Percentiles rank a stretch among this genome's conserved stretches.
Evolutionary conservation across 2,888 invertebrate species (phyloP).

Genomic region (Chalcis sispes): DNA sequence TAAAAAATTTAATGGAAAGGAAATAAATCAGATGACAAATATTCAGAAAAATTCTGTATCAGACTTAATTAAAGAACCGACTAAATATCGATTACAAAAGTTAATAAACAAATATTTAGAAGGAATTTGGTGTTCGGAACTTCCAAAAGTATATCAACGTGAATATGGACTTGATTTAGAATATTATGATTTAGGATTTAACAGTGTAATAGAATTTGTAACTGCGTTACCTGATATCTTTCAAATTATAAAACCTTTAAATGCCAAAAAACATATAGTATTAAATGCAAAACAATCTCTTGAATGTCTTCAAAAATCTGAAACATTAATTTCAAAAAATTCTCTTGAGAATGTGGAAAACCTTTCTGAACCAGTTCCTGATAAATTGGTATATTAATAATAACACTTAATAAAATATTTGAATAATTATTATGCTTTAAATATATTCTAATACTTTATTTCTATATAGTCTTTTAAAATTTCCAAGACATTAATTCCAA

Average conservation of each 20-base stretch:
- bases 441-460: neutral
- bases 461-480: slow-evolving; percentile 59
- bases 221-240: slow-evolving; percentile 44
- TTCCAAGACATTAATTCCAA: slow-evolving; percentile 62
- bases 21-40: too few species aligned
- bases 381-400: slow-evolving; percentile 26
- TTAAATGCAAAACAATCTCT: slow-evolving; percentile 20
- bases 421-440: slow-evolving; percentile 5
- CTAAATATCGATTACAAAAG: slow-evolving; percentile 62
- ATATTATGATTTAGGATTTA: slow-evolving; percentile 69
- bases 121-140: slow-evolving; percentile 70
- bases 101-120: slow-evolving; percentile 66
- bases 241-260: slow-evolving; percentile 3
- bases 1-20: neutral
- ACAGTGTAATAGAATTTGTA: slow-evolving; percentile 46
- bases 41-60: neutral
- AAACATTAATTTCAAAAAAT: neutral
- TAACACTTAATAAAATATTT: slow-evolving; percentile 4
- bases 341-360: neutral
- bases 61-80: slow-evolving; percentile 59
- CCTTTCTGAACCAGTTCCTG: neutral
- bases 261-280: slow-evolving; percentile 25
- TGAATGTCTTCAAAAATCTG: neutral
- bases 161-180: slow-evolving; percentile 66
- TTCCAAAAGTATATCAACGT: slow-evolving; percentile 65